phyloP scores from a whole-genome alignment of 2,888 invertebrate species.

The Apotomis betuletana region DNA sequence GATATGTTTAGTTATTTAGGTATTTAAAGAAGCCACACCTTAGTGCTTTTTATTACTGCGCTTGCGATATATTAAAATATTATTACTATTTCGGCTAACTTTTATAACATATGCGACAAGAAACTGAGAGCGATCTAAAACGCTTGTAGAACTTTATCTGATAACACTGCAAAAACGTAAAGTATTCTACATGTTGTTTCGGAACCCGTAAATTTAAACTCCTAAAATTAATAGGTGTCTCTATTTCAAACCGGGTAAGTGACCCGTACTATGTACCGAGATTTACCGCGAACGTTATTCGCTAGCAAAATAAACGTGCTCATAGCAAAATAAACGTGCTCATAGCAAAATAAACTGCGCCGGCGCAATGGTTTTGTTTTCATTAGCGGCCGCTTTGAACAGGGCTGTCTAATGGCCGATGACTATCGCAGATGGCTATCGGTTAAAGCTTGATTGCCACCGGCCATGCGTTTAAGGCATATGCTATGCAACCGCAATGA shows the following conservation, averaged over 20 bases:
- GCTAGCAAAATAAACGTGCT: conserved; percentile 32
- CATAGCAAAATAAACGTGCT: conserved; percentile 32
- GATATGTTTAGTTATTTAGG: too few species aligned
- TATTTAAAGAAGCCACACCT: too few species aligned
- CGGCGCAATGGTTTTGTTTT: conserved; percentile 30
- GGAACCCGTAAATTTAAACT: neutral
- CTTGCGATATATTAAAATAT: too few species aligned
- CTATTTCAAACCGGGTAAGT: conserved; percentile 23
- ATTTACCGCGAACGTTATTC: conserved; percentile 21
- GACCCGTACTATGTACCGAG: conserved; percentile 25
- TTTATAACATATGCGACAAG: too few species aligned
- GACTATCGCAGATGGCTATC: conserved; percentile 21
- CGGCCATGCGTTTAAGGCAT: neutral
- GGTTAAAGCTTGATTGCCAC: conserved; percentile 2
- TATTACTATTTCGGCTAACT: too few species aligned
- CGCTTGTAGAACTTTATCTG: too few species aligned
- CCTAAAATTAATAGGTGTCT: neutral
- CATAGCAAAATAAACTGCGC: conserved; percentile 37
- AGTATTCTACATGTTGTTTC: neutral
- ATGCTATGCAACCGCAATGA: neutral
- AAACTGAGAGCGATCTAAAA: too few species aligned
- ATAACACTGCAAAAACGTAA: neutral
- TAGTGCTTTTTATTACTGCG: too few species aligned
- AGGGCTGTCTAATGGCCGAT: conserved; percentile 23
- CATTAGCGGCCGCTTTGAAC: conserved; percentile 32